Conservation (phyloP, 2,888 invertebrate genomes). For the Cylindroiulus punctatus region DNA sequence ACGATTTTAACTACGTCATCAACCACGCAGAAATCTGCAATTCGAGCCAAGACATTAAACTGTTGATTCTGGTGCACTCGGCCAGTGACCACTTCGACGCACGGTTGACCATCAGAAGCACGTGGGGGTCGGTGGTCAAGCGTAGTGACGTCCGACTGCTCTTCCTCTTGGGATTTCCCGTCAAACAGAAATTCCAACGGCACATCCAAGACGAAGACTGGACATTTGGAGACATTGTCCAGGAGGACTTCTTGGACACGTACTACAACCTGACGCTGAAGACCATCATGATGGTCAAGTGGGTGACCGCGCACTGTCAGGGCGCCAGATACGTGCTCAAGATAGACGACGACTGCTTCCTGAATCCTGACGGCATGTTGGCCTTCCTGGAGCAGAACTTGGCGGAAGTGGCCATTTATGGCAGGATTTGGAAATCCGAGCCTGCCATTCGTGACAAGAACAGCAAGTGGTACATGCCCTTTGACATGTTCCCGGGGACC, state of each 20-base stretch:
- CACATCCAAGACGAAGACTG: slow-evolving; percentile 59
- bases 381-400: slow-evolving; percentile 61
- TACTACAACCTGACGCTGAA: slow-evolving; percentile 61
- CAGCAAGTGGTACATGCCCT: slow-evolving; percentile 61
- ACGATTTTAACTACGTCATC: slow-evolving; percentile 36
- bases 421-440: slow-evolving; percentile 60
- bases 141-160: slow-evolving; percentile 58
- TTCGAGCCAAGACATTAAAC: not conserved
- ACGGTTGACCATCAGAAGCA: slow-evolving; percentile 62
- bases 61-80: slow-evolving; percentile 64
- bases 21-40: slow-evolving; percentile 45
- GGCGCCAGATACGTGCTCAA: slow-evolving; percentile 61
- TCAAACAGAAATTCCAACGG: slow-evolving; percentile 55
- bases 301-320: slow-evolving; percentile 59
- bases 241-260: slow-evolving; percentile 60
- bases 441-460: slow-evolving; percentile 56
- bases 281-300: slow-evolving; percentile 61
- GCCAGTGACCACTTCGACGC: slow-evolving; percentile 16
- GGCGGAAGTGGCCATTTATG: slow-evolving; percentile 60
- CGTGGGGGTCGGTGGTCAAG: slow-evolving; percentile 61
- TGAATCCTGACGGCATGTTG: slow-evolving; percentile 61
- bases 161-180: slow-evolving; percentile 58
- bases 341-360: slow-evolving; percentile 62
- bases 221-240: slow-evolving; percentile 60
- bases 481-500: slow-evolving; percentile 57